A percentile compares a stretch with the other conserved stretches of the same genome.
These are phyloP conservation scores for Nylanderia fulva DNA, from an alignment of 1,140 invertebrate species.

Conservation along the genomic window DNA sequence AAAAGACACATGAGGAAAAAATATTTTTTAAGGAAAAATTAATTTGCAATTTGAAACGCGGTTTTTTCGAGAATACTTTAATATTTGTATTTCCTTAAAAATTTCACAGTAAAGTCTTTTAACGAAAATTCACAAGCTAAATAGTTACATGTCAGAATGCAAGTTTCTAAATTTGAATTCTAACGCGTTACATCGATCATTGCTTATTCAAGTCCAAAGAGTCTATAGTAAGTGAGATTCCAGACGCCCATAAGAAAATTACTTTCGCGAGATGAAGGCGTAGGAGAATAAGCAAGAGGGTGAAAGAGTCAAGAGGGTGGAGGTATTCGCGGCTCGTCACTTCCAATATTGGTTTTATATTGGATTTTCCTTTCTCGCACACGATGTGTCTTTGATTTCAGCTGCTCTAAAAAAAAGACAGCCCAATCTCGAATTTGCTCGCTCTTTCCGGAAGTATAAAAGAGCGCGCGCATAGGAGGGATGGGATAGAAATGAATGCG, in stretches of 20 bases:
- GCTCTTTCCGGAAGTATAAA: constrained; percentile 55
- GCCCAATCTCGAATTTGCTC: constrained; percentile 47
- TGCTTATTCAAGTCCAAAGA: neutral
- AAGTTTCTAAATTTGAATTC: constrained; percentile 3
- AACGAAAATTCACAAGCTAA: neutral
- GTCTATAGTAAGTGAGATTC: constrained; percentile 20
- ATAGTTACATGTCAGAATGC: neutral
- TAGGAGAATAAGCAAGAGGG: constrained; percentile 45
- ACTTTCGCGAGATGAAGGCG: constrained; percentile 65
- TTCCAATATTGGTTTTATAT: constrained; percentile 79
- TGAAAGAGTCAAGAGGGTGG: constrained; percentile 8
- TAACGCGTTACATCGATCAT: constrained; percentile 18
- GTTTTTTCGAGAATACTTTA: too few species aligned
- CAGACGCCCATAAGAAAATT: constrained; percentile 78
- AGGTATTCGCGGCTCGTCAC: constrained; percentile 61
- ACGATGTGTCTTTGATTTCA: constrained; percentile 51
- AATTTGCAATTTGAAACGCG: neutral
- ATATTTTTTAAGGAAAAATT: neutral
- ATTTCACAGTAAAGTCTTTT: too few species aligned
- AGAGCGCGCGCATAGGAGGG: neutral
- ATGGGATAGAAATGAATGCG: neutral
- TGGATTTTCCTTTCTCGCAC: constrained; percentile 68
- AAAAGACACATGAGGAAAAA: neutral
- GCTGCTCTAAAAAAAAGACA: constrained; percentile 3
- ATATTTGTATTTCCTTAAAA: neutral